These are phyloP conservation scores for Alentia gelatinosa DNA, from an alignment of 2,888 invertebrate genomes.

Conservation along the genomic window DNA sequence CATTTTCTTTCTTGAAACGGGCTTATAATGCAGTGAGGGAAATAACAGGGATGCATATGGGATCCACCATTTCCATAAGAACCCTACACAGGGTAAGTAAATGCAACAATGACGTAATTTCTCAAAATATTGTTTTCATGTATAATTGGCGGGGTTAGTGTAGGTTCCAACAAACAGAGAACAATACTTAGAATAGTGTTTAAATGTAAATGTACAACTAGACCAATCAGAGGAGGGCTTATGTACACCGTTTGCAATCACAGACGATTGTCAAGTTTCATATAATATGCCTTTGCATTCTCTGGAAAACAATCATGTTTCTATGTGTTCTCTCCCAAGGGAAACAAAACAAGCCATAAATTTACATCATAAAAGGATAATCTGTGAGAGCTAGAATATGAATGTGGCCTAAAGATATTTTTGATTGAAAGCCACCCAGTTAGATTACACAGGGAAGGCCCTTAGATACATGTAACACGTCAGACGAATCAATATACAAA, in stretches of 20 bases:
- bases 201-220: conserved; percentile 37
- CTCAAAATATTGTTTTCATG: background rate
- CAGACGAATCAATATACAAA: too few species aligned
- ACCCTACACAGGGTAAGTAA: background rate
- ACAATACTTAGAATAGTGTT: conserved; percentile 3
- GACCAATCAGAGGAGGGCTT: background rate
- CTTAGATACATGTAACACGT: too few species aligned
- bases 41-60: background rate
- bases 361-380: background rate
- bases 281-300: background rate
- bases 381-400: too few species aligned
- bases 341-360: background rate
- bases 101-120: background rate
- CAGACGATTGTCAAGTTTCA: background rate
- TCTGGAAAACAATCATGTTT: background rate
- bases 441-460: too few species aligned
- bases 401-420: too few species aligned
- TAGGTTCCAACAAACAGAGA: conserved; percentile 27
- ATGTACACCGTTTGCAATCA: background rate
- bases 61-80: background rate
- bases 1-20: background rate
- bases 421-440: too few species aligned
- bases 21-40: background rate
- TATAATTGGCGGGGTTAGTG: background rate
- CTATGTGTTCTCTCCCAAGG: too few species aligned